These are phyloP conservation scores for Corythoichthys intestinalis DNA, from an alignment of 2,113 vertebrate species.

Conservation along the genomic window DNA sequence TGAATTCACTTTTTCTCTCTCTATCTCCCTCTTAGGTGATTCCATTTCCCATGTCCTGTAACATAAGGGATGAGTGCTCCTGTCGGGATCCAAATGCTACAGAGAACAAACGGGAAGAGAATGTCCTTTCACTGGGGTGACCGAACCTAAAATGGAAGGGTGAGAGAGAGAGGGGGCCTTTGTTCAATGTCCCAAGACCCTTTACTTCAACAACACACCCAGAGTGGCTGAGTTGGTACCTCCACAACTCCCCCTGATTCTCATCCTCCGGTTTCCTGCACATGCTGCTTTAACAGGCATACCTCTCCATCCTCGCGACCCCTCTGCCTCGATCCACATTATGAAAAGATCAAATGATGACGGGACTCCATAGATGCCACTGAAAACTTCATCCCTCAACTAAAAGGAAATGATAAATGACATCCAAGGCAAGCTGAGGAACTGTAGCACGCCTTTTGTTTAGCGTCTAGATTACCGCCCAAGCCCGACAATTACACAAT, in stretches of 20 bases:
- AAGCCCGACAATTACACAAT: conserved; percentile 49
- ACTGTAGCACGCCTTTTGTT: conserved; percentile 69
- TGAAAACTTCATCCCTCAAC: conserved; percentile 45
- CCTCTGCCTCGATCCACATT: conserved; percentile 67
- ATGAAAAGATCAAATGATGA: conserved; percentile 51
- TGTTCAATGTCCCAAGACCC: conserved; percentile 63
- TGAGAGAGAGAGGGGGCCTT: conserved; percentile 22
- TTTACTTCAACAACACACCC: conserved; percentile 58
- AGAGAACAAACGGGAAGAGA: conserved; percentile 83
- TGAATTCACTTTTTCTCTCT: conserved; percentile 11
- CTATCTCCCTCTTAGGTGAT: conserved; percentile 79
- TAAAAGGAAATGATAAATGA: conserved; percentile 47
- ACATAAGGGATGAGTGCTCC: conserved; percentile 88
- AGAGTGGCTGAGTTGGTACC: conserved; percentile 71
- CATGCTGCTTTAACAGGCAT: conserved; percentile 78
- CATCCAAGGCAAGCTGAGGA: conserved; percentile 58
- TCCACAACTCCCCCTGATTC: conserved; percentile 50
- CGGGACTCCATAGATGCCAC: conserved; percentile 50
- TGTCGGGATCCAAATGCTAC: conserved; percentile 88
- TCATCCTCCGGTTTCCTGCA: conserved; percentile 66
- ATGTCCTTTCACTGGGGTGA: conserved; percentile 83
- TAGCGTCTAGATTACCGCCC: conserved; percentile 68
- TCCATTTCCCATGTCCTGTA: conserved; percentile 93
- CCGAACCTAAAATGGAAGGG: conserved; percentile 23
- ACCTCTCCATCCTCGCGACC: conserved; percentile 72